These are phyloP conservation scores for Geopemphigus sp. DNA, from an alignment of 1,140 invertebrate genomes.

Conservation along the genomic window DNA sequence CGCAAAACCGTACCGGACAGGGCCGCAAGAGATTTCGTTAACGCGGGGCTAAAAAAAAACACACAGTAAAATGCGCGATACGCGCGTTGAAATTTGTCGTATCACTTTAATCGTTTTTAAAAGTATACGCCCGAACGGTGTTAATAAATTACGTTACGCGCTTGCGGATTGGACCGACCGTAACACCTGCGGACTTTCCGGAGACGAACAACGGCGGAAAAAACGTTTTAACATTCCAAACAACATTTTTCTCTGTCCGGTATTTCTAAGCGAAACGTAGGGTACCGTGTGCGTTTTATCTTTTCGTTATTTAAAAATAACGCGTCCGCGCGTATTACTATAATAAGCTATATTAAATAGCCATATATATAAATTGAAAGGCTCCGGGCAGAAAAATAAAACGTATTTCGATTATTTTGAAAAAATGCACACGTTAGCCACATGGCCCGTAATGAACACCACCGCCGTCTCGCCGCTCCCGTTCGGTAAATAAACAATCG, in stretches of 20 bases:
- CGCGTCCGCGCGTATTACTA: too few relatives aligned
- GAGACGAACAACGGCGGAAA: not conserved
- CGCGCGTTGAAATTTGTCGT: not conserved
- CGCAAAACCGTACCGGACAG: too few relatives aligned
- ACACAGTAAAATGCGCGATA: too few relatives aligned
- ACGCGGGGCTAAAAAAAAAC: too few relatives aligned
- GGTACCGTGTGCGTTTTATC: too few relatives aligned
- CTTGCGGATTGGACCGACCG: not conserved
- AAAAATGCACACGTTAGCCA: not conserved
- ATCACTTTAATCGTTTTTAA: not conserved
- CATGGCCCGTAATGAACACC: not conserved
- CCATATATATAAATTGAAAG: too few relatives aligned
- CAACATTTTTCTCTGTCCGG: not conserved
- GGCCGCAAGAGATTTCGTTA: too few relatives aligned
- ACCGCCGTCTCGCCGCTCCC: too few relatives aligned
- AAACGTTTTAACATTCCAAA: not conserved
- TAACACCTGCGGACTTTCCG: not conserved
- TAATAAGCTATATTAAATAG: too few relatives aligned
- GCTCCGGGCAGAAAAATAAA: not conserved
- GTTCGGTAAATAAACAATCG: not conserved
- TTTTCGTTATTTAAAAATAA: too few relatives aligned
- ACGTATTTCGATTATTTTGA: constrained; percentile 6
- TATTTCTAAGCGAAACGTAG: not conserved
- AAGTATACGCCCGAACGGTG: not conserved
- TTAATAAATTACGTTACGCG: constrained; percentile 1